These are phyloP conservation scores for Phengaris arion DNA, from an alignment of 2,888 invertebrate species.

Conservation along the genomic window DNA sequence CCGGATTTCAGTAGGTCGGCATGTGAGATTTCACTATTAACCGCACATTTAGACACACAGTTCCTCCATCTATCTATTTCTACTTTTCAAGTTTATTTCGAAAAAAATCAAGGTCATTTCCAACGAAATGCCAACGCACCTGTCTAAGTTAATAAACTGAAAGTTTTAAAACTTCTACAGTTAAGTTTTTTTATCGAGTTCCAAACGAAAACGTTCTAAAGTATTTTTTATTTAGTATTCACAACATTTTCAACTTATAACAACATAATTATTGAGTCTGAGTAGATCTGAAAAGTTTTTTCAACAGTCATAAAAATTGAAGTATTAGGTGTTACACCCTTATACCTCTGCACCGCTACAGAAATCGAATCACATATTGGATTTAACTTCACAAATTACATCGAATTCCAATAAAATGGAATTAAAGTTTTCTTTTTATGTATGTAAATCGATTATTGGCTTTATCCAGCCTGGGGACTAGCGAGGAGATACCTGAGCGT, in stretches of 20 bases:
- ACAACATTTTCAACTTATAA: conserved; percentile 2
- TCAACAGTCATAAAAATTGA: neutral
- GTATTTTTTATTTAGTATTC: neutral
- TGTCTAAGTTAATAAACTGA: neutral
- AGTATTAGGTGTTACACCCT: neutral
- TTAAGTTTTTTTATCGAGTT: neutral
- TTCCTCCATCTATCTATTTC: no score
- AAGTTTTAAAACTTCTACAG: neutral
- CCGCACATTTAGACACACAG: no score
- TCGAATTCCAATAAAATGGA: neutral
- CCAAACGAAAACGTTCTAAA: neutral
- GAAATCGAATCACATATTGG: neutral
- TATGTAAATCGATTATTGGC: no score
- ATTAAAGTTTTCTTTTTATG: neutral
- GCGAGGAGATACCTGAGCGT: no score
- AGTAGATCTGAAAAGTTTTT: neutral
- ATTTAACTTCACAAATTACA: neutral
- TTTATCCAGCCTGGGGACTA: no score
- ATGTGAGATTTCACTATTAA: no score
- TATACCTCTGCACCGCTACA: neutral
- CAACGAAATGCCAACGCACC: neutral
- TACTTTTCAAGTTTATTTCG: no score
- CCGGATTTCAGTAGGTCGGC: no score
- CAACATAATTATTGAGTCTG: neutral
- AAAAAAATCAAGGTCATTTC: neutral